Base-by-base conservation (phyloP, 2,797 vertebrate species). In the Phrynocephalus forsythii region DNA sequence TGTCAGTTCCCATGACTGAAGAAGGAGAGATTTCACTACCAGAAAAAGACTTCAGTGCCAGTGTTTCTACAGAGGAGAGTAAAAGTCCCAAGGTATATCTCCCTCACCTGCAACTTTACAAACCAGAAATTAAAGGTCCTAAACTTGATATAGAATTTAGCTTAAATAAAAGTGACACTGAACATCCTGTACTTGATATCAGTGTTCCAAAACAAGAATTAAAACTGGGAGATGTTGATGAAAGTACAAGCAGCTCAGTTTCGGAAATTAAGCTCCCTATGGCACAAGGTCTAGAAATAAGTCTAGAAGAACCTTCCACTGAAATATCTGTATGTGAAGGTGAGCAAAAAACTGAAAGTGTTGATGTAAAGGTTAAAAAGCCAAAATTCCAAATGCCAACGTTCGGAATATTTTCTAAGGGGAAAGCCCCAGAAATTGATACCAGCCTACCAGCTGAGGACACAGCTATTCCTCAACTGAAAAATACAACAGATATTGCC, bases 331-430 rank as follows among this genome's bases (percentile, higher is more conserved):
- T 87, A 3, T 5, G 56, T 76, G 81, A 85, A 66, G 26, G 60
- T 26, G 73, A 85, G 0, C 9, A 76, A 7, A 18, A 77, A 9
- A 1, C 0, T 33, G 75, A 82, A 8, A 9, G 30, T 9, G 15
- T 68, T n/a, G 79, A 87, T 67, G 82, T 68, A 20, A 94, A 81
- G 3, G 50, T 94, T 30, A 95, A 95, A 88, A 94, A 95, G 86
- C 92, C 97, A 44, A 94, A 92, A 87, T 96, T 97, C 67, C 93
- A 95, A 75, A 93, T 95, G 69, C 97, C 97, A 0, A 97, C 94
- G 63, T 96, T 97, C 87, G 91, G 90, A 20, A 30, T 94, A 22
- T 6, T 85, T 81, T 73, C 93, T 33, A 94, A 85, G 38, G 90
- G 83, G 3, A 93, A 94, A 52, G 73, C 16, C 1, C 60, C 66